phyloP scores from a whole-genome alignment of 2,113 vertebrate species.

The Passer montanus region DNA sequence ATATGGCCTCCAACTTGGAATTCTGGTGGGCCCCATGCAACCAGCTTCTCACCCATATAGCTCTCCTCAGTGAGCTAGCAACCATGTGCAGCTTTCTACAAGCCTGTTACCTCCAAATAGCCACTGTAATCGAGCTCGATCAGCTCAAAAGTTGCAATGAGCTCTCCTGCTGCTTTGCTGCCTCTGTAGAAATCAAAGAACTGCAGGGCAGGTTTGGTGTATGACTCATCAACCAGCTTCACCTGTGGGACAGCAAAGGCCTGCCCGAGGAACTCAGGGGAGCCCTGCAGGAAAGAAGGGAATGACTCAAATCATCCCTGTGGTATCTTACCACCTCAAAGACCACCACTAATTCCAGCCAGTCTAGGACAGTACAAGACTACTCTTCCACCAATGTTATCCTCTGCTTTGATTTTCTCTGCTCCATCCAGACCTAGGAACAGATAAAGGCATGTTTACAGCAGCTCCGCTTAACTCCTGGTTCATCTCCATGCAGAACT shows the following conservation, averaged over 20 bases:
- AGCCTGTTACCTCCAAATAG: slow-evolving; percentile 83
- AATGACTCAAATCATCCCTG: neutral
- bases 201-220: slow-evolving; percentile 80
- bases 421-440: neutral
- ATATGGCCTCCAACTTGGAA: neutral
- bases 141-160: slow-evolving; percentile 90
- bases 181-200: slow-evolving; percentile 88
- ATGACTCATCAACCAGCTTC: slow-evolving; percentile 82
- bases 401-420: neutral
- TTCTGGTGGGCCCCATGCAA: neutral
- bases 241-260: slow-evolving; percentile 85
- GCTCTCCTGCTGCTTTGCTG: slow-evolving; percentile 78
- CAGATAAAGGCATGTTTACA: neutral
- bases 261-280: slow-evolving; percentile 81
- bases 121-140: slow-evolving; percentile 89
- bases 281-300: slow-evolving; percentile 69
- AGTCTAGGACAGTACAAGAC: neutral
- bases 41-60: neutral
- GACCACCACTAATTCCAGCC: neutral
- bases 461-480: neutral
- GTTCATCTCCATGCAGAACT: neutral
- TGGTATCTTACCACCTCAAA: neutral
- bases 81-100: neutral
- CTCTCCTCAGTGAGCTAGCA: neutral
- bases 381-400: neutral